These are phyloP conservation scores for Meandrina meandrites DNA, from an alignment of 92 coral and sea anemone genomes.

Conservation along the genomic window DNA sequence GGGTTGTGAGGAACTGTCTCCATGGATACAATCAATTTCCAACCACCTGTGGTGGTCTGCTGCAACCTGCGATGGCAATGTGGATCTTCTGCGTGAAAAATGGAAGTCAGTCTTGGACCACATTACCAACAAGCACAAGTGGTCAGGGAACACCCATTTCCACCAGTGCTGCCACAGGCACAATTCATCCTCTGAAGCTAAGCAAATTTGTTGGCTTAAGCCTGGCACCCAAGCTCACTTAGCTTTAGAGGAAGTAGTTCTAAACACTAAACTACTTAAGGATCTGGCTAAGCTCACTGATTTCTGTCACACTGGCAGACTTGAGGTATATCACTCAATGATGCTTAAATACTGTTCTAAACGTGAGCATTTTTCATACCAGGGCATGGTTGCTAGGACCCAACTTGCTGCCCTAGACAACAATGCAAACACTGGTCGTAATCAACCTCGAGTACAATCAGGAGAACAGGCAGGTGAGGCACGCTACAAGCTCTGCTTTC, in stretches of 20 bases:
- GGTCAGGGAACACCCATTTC: constrained; percentile 13
- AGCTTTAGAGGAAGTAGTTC: constrained; percentile 53
- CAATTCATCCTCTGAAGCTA: background rate
- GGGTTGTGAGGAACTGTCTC: constrained; percentile 42
- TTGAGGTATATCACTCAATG: constrained; percentile 52
- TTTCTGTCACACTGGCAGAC: constrained; percentile 51
- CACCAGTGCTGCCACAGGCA: background rate
- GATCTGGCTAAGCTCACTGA: constrained; percentile 52
- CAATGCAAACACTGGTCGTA: constrained; percentile 27
- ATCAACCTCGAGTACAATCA: constrained; percentile 42
- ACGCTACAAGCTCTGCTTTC: constrained; percentile 45
- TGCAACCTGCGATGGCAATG: constrained; percentile 58
- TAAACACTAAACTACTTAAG: constrained; percentile 31
- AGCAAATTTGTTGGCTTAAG: constrained; percentile 7
- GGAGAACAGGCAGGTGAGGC: constrained; percentile 44
- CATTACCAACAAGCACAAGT: constrained; percentile 38
- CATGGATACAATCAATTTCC: constrained; percentile 57
- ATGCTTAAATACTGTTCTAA: background rate
- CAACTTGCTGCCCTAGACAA: background rate
- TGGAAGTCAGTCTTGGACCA: constrained; percentile 45
- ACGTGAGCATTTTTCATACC: background rate
- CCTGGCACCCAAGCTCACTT: constrained; percentile 37
- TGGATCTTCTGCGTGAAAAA: constrained; percentile 41
- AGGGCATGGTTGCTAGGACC: background rate
- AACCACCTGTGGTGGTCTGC: constrained; percentile 71